Base-by-base conservation (phyloP, 2,888 invertebrate species). In the Synanthedon tipuliformis region DNA sequence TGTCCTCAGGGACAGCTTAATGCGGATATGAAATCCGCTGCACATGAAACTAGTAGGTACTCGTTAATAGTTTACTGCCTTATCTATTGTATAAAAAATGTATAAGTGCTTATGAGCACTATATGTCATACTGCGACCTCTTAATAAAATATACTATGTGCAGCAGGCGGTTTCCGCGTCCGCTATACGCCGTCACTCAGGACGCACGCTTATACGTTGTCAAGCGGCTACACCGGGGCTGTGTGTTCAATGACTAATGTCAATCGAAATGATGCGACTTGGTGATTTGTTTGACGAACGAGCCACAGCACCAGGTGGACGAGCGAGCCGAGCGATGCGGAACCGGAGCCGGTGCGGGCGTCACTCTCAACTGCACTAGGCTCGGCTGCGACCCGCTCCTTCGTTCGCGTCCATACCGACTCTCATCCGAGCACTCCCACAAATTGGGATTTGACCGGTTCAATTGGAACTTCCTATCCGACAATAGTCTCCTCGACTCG, bases 271-370 rank as follows among this genome's bases (percentile, higher is more conserved):
- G 92, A 73, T 93, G 92, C 53, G 93, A 92, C 81, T 92, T 92
- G 65, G 91, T 90, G 83, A 93, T 90, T 65, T 93, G 93, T 78
- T 92, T 92, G 75, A 93, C 93, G 82, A 93, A 92, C 63, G 92
- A 90, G 73, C 93, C 93, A 78, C 94, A 93, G 79, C 94, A 94
- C 93, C 93, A 93, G 34, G 91, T 91, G 60, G 91, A 90, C 56
- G 91, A 90, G 63, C 91, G 88, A 48, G 89, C 66, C 54, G 63
- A 73, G 41, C 60, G 63, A 58, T 58, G 65, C 52, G 71, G 62
- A 41, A 67, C 61, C 51, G 64, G 65, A 69, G 63, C 27, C 60
- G 59, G 48, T 56, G 57, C 52, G 61, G 57, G 45, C 60, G 54
- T 61, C 54, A 53, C 65, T 40, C 41, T 51, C 55, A 67, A 60